These are phyloP conservation scores for Tympanuchus pallidicinctus DNA, from an alignment of 2,113 vertebrate genomes.

Conservation along the genomic window DNA sequence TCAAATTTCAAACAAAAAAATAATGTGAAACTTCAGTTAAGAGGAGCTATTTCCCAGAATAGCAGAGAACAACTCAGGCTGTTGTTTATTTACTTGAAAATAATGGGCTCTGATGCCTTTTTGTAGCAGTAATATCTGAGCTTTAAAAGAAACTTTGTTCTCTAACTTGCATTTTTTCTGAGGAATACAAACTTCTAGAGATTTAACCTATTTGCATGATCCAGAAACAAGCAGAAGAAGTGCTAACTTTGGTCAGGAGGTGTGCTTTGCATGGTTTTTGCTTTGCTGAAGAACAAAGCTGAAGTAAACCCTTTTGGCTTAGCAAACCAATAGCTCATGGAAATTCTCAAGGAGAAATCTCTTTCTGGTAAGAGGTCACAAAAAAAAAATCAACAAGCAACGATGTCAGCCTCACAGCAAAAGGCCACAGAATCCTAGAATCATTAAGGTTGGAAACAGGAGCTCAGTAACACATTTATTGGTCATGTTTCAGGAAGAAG, in stretches of 20 bases:
- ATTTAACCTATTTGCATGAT: background rate
- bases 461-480: rapidly evolving
- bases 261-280: background rate
- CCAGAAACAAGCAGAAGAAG: background rate
- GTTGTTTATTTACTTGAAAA: background rate
- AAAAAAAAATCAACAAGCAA: background rate
- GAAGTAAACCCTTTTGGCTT: background rate
- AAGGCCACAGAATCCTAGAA: background rate
- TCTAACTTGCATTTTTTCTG: background rate
- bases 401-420: background rate
- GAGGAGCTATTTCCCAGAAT: background rate
- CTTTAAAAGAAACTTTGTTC: background rate
- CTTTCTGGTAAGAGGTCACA: background rate
- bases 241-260: background rate
- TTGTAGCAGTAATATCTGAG: background rate
- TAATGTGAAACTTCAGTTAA: background rate
- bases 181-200: background rate
- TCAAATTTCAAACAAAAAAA: background rate
- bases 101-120: background rate
- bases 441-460: too few relatives aligned
- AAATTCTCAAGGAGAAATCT: background rate
- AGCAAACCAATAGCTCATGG: background rate
- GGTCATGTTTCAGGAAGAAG: background rate
- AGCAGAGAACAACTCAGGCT: background rate
- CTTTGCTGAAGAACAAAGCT: background rate